Evolutionary conservation across 2,888 invertebrate species (phyloP).

Genomic region (Globia sparganii): DNA sequence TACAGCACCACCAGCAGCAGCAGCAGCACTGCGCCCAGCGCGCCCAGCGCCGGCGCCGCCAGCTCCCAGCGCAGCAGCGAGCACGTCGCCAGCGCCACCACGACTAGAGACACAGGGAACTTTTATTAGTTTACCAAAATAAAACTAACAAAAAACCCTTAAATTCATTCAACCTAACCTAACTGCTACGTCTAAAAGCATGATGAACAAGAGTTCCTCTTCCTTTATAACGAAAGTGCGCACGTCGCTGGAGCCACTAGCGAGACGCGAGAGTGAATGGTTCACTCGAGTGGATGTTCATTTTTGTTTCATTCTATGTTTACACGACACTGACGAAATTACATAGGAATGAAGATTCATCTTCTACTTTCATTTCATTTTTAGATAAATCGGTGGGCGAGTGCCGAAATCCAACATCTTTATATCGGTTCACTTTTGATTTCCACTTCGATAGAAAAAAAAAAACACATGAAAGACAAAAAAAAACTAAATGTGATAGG

Average conservation of each 20-base stretch:
- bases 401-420: neutral
- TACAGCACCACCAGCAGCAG: conserved; percentile 91
- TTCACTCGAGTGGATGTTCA: neutral
- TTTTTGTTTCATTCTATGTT: neutral
- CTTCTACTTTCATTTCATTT: neutral
- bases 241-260: neutral
- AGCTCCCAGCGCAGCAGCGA: conserved; percentile 82
- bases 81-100: conserved; percentile 89
- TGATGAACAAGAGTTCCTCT: neutral
- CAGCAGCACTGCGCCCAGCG: conserved; percentile 88
- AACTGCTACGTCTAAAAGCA: neutral
- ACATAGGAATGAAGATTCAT: neutral
- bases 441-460: neutral
- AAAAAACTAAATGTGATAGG: too few relatives aligned
- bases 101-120: conserved; percentile 81
- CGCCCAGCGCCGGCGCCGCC: conserved; percentile 83
- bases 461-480: too few relatives aligned
- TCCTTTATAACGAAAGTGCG: neutral
- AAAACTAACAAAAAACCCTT: neutral
- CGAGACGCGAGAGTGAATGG: neutral
- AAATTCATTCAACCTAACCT: neutral
- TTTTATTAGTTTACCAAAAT: neutral
- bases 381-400: neutral
- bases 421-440: neutral
- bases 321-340: neutral